phyloP scores from a whole-genome alignment of 2,113 vertebrate genomes.

The Zosterops japonicus region DNA sequence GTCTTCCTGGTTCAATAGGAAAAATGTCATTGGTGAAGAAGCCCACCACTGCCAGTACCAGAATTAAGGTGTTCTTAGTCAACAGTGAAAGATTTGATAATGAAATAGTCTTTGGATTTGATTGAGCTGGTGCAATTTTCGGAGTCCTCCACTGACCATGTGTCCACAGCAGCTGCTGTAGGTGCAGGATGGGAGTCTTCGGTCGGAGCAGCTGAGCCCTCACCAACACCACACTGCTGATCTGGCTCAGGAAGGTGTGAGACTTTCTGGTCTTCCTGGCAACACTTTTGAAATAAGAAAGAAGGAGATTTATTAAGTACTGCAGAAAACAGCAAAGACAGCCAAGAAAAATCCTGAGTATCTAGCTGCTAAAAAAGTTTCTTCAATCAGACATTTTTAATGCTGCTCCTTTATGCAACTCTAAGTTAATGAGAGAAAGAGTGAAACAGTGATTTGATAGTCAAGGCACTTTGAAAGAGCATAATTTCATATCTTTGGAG shows the following conservation, averaged over 20 bases:
- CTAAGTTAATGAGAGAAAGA: not conserved
- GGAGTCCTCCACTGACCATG: not conserved
- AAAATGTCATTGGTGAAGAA: not conserved
- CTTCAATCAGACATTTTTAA: not conserved
- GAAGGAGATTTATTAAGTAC: not conserved
- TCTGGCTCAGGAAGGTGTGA: not conserved
- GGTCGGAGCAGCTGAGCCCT: not conserved
- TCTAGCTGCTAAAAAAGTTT: not conserved
- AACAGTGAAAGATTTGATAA: not conserved
- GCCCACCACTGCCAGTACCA: not conserved
- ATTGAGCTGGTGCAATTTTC: not conserved
- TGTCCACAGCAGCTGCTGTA: not conserved
- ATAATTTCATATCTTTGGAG: not conserved
- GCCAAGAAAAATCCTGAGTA: not conserved
- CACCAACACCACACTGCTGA: not conserved
- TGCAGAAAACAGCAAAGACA: not conserved
- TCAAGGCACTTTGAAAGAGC: not conserved
- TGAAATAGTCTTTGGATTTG: not conserved
- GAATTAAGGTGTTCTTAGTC: not conserved
- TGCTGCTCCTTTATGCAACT: not conserved
- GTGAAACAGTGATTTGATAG: not conserved
- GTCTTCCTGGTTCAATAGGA: not conserved
- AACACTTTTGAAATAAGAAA: constrained; percentile 30
- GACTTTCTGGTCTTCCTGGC: not conserved
- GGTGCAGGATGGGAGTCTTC: not conserved